Base-by-base conservation (phyloP, 2,113 vertebrate species). In the Rhipidura dahli region DNA sequence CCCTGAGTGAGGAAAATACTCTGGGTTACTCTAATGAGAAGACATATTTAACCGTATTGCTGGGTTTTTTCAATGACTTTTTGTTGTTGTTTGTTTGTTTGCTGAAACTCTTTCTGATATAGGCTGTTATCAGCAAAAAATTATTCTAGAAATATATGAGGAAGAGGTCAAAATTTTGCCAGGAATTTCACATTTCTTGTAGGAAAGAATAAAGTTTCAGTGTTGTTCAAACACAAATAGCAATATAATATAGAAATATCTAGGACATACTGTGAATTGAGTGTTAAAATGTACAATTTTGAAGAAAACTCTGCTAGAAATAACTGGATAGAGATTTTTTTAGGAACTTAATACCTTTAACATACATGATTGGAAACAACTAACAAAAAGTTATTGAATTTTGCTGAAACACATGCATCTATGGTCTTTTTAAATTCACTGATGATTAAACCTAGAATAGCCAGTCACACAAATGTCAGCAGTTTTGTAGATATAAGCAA, bases 401-500 rank as follows among this genome's bases (percentile, higher is more conserved):
- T 81, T 91, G 71, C 54, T 63, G 19, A 83, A 87, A 84, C 17
- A 69, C 37, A 51, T 35, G 6, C 10, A 35, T 59, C 35, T 54
- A 26, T 22, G 10, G 7, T 42, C 11, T 69, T 92, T 83, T 95
- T 21, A 64, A 93, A 94, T 91, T 39, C 21, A 64, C 35, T 89
- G 44, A 66, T 70, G 37, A 64, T 68, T 95, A 84, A 94, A 76
- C 71, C 13, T 78, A 56, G 57, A 88, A 42, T 53, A 79, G 10
- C 11, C 42, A 93, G 10, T 11, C 49, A 13, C 30, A 92, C 57
- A 84, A 76, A 83, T 75, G 37, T 76, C 73, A 93, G 26, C 6
- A 68, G 45, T 28, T 89, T 84, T 88, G 42, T 42, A 95, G 44
- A n/a, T 39, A 68, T n/a, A 54, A 87, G 31, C 24, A 85, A 94